These are phyloP conservation scores for Phalacrocorax pelagicus DNA, from an alignment of 2,113 vertebrate species.

Conservation along the genomic window DNA sequence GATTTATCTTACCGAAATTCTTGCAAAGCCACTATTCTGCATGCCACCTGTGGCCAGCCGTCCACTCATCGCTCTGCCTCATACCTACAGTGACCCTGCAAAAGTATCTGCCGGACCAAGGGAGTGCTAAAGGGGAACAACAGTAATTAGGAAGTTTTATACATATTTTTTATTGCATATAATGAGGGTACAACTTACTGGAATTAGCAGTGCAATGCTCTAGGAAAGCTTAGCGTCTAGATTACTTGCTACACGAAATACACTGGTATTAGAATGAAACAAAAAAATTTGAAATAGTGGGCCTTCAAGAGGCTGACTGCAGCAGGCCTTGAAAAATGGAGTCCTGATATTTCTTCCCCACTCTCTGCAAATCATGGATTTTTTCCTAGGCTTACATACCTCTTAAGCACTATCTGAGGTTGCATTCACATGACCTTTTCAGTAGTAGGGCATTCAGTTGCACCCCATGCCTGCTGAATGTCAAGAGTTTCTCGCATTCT, in stretches of 20 bases:
- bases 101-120: neutral
- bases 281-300: neutral
- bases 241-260: neutral
- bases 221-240: neutral
- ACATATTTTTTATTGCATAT: neutral
- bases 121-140: neutral
- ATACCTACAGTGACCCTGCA: no score
- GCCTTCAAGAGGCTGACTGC: neutral
- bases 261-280: neutral
- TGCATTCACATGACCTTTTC: neutral
- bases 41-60: neutral
- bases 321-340: neutral
- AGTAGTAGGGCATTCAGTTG: neutral
- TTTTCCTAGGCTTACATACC: neutral
- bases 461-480: neutral
- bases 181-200: neutral
- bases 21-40: fast-evolving
- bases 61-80: neutral
- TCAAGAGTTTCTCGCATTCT: neutral
- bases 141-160: neutral
- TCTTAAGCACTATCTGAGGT: neutral
- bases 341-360: neutral
- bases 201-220: neutral
- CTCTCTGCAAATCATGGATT: neutral
- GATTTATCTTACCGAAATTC: neutral